Conservation (phyloP, 1,140 invertebrate species). For the Papilio polytes region DNA sequence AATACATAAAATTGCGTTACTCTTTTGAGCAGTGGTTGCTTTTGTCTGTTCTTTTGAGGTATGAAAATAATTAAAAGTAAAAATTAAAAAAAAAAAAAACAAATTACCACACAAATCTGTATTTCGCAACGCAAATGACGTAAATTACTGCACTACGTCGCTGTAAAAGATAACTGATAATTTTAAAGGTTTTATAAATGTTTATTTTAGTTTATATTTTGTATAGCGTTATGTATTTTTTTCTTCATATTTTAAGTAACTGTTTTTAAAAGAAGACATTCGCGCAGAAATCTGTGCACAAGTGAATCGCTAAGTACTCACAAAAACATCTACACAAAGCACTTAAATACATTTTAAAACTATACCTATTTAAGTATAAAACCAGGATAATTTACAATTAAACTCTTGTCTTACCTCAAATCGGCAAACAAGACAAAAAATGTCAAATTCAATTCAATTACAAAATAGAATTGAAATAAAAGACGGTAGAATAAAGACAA, state of each 20-base stretch:
- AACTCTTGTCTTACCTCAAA: conserved; percentile 4
- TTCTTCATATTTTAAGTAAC: not conserved
- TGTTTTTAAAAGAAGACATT: not conserved
- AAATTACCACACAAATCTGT: not conserved
- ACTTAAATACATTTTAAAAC: conserved; percentile 1
- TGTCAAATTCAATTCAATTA: conserved; percentile 6
- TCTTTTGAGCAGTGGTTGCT: not conserved
- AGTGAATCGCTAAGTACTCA: conserved; percentile 2
- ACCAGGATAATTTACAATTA: not conserved
- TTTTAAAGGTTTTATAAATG: not conserved
- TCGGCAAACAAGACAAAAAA: not conserved
- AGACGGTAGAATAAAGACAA: not conserved
- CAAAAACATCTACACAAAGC: not conserved
- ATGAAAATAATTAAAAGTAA: not conserved
- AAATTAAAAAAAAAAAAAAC: not conserved
- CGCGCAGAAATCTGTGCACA: not conserved
- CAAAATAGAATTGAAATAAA: conserved; percentile 1
- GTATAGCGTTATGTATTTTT: not conserved
- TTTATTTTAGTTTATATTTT: not conserved
- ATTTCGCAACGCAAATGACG: not conserved
- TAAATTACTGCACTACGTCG: conserved; percentile 1
- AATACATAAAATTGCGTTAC: not conserved
- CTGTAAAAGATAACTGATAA: not conserved
- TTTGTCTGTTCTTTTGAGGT: not conserved
- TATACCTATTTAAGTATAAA: not conserved